These are phyloP conservation scores for Mobula birostris DNA, from an alignment of 2,113 vertebrate species.

Conservation along the genomic window DNA sequence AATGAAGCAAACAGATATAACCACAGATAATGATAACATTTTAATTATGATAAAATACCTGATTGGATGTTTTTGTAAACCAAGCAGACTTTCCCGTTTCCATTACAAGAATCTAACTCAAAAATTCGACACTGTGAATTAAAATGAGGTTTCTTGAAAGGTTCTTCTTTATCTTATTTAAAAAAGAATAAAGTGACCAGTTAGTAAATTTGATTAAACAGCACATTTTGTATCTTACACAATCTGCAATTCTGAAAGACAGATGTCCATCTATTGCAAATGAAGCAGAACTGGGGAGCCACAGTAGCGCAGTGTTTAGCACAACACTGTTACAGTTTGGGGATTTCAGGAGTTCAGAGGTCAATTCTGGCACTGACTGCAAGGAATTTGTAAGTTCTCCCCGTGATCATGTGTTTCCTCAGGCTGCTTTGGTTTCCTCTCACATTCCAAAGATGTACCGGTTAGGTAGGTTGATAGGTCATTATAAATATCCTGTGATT, in stretches of 20 bases:
- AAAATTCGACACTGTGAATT: constrained; percentile 79
- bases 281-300: neutral
- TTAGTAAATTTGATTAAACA: neutral
- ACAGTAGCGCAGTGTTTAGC: no score
- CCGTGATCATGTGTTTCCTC: no score
- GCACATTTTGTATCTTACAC: neutral
- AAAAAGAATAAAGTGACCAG: constrained; percentile 29
- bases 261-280: neutral
- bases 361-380: no score
- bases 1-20: neutral
- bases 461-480: no score
- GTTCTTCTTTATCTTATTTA: constrained; percentile 46
- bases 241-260: no score
- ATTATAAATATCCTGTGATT: no score
- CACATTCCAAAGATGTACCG: no score
- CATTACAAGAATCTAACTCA: constrained; percentile 81
- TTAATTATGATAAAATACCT: constrained; percentile 55
- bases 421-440: no score
- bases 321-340: no score
- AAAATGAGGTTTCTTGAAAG: constrained; percentile 72
- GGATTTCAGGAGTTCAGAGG: no score
- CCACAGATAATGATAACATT: no score
- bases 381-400: no score
- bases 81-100: constrained; percentile 87
- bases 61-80: constrained; percentile 78